These are phyloP conservation scores for Drosophila anomalipes DNA, from an alignment of 2,888 invertebrate species.

Conservation along the genomic window DNA sequence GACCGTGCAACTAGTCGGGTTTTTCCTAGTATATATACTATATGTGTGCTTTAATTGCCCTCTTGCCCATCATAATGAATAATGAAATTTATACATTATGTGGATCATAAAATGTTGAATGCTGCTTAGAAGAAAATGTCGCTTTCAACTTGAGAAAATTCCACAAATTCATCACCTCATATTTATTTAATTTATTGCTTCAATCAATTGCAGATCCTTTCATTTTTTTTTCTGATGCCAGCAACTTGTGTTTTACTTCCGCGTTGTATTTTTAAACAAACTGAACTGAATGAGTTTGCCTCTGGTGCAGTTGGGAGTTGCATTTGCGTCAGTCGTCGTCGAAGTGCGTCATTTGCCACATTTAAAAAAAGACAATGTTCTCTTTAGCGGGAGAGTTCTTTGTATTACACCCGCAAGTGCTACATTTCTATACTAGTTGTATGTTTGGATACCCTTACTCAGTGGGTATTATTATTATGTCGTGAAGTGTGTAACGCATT, in stretches of 20 bases:
- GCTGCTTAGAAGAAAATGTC: conserved; percentile 20
- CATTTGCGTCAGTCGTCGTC: conserved; percentile 66
- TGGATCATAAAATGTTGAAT: conserved; percentile 29
- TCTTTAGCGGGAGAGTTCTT: conserved; percentile 20
- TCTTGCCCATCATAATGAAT: conserved; percentile 33
- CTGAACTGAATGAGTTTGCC: conserved; percentile 7
- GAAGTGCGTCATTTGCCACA: conserved; percentile 69
- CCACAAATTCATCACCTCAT: conserved; percentile 28
- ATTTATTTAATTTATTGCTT: conserved; percentile 10
- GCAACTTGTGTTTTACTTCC: conserved; percentile 49
- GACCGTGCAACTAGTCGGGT: conserved; percentile 30
- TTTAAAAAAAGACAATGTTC: conserved; percentile 22
- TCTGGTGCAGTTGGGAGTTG: conserved; percentile 59
- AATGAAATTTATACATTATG: conserved; percentile 15
- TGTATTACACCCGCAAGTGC: conserved; percentile 29
- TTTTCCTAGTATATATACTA: conserved; percentile 24
- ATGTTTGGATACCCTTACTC: background rate
- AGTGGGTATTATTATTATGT: background rate
- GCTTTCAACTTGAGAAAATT: conserved; percentile 31
- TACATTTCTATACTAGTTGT: background rate
- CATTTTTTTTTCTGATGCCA: conserved; percentile 13
- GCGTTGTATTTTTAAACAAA: conserved; percentile 55
- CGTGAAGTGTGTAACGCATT: background rate
- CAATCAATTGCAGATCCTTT: conserved; percentile 15
- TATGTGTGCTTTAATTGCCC: conserved; percentile 34